phyloP scores from a whole-genome alignment of 2,888 invertebrate species.

The Drosophila birchii region DNA sequence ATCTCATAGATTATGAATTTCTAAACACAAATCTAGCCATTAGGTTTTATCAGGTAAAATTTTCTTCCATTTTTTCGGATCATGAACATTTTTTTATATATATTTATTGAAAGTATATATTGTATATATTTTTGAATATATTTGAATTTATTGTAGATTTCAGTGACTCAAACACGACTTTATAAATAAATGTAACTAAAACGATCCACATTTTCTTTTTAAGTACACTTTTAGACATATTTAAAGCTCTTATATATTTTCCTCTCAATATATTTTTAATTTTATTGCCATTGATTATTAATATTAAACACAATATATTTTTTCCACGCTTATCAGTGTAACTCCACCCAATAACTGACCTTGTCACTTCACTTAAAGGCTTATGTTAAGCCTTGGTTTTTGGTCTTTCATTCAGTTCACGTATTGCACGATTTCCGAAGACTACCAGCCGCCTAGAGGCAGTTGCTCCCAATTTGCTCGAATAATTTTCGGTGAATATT shows the following conservation, averaged over 20 bases:
- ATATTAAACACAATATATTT: background rate
- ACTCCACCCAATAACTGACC: conserved; percentile 3
- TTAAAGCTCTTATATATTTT: too few relatives aligned
- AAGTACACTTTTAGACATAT: too few relatives aligned
- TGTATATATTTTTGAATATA: too few relatives aligned
- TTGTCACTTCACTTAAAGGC: conserved; percentile 29
- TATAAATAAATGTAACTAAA: background rate
- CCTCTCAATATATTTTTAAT: background rate
- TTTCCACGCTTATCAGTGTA: background rate
- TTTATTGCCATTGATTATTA: background rate
- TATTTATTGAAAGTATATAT: too few relatives aligned
- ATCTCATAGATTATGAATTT: background rate
- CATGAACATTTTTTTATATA: background rate
- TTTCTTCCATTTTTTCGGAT: background rate
- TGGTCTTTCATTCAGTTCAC: conserved; percentile 24
- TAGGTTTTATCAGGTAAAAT: background rate
- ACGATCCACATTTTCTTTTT: too few relatives aligned
- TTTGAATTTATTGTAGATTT: background rate
- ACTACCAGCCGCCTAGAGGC: conserved; percentile 1
- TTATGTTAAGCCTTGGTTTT: conserved; percentile 6
- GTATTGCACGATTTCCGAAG: conserved; percentile 5
- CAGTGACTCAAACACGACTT: background rate
- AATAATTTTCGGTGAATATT: conserved; percentile 34
- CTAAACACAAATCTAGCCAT: background rate
- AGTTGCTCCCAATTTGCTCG: conserved; percentile 26